Percentiles rank a stretch among this genome's conserved stretches.
Evolutionary conservation across 2,113 vertebrate genomes (phyloP).

Genomic region (Andinoacara biseriatus): DNA sequence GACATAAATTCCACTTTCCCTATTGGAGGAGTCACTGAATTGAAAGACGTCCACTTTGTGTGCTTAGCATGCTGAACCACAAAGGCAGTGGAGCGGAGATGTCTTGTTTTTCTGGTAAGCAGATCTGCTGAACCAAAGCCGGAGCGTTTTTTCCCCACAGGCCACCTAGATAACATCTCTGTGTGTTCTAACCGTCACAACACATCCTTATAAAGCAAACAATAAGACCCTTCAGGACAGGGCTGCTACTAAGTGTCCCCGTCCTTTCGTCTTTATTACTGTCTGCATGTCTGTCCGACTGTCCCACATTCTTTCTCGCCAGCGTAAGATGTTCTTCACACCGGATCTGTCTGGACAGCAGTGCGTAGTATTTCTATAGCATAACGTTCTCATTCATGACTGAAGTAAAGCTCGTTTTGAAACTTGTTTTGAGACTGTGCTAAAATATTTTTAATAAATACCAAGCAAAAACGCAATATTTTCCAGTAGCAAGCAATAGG

Average conservation of each 20-base stretch:
- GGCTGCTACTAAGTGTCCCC: slow-evolving; percentile 12
- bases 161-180: slow-evolving; percentile 64
- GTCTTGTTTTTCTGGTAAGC: slow-evolving; percentile 73
- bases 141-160: slow-evolving; percentile 56
- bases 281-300: background rate
- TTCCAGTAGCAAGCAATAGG: background rate
- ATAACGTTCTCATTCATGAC: background rate
- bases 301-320: background rate
- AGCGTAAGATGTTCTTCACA: background rate
- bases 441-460: background rate
- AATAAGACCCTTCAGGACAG: slow-evolving; percentile 54
- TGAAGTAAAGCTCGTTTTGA: background rate
- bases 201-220: slow-evolving; percentile 61
- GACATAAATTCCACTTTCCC: slow-evolving; percentile 69
- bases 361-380: background rate
- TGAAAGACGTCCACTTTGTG: slow-evolving; percentile 60
- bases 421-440: background rate
- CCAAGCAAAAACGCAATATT: background rate
- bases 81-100: slow-evolving; percentile 56
- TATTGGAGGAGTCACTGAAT: slow-evolving; percentile 53
- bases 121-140: slow-evolving; percentile 69
- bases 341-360: background rate
- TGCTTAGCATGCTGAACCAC: slow-evolving; percentile 64
- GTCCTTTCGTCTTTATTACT: slow-evolving; percentile 3
- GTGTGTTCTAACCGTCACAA: slow-evolving; percentile 56